phyloP scores from a whole-genome alignment of 2,888 invertebrate genomes.

The Tetragonisca angustula region DNA sequence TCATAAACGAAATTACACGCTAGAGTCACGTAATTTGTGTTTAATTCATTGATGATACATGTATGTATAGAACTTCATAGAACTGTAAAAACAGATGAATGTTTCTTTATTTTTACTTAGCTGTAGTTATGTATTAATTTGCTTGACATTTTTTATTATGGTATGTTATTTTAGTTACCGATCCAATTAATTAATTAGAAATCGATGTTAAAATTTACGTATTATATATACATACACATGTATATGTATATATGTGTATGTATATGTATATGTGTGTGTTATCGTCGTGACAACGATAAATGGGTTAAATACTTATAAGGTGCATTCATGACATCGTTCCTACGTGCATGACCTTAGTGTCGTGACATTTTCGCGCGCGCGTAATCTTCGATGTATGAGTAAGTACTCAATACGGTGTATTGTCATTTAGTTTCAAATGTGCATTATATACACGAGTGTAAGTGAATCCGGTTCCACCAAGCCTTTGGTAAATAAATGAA shows the following conservation, averaged over 20 bases:
- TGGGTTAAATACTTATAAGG: conserved; percentile 59
- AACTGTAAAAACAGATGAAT: conserved; percentile 5
- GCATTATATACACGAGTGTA: conserved; percentile 45
- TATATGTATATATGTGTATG: conserved; percentile 1
- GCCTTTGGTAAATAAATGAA: conserved; percentile 18
- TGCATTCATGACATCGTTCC: conserved; percentile 55
- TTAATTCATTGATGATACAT: conserved; percentile 17
- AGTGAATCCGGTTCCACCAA: conserved; percentile 49
- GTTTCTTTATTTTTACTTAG: background rate
- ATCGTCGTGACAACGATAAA: conserved; percentile 52
- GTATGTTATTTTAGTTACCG: conserved; percentile 17
- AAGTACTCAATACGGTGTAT: conserved; percentile 50
- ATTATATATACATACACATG: conserved; percentile 7
- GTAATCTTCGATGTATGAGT: conserved; percentile 61
- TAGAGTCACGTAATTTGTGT: background rate
- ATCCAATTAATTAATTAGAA: conserved; percentile 26
- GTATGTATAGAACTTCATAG: background rate
- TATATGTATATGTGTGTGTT: conserved; percentile 18
- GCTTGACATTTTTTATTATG: background rate
- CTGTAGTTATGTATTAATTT: conserved; percentile 6
- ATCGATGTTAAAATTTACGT: conserved; percentile 28
- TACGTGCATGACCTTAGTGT: conserved; percentile 62
- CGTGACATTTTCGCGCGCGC: conserved; percentile 63
- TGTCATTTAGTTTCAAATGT: conserved; percentile 51
- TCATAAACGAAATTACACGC: conserved; percentile 2